Evolutionary conservation across 2,797 vertebrate genomes (phyloP), one percentile per base, ranked within the genome.

Genomic region (Gallirallus australis): DNA sequence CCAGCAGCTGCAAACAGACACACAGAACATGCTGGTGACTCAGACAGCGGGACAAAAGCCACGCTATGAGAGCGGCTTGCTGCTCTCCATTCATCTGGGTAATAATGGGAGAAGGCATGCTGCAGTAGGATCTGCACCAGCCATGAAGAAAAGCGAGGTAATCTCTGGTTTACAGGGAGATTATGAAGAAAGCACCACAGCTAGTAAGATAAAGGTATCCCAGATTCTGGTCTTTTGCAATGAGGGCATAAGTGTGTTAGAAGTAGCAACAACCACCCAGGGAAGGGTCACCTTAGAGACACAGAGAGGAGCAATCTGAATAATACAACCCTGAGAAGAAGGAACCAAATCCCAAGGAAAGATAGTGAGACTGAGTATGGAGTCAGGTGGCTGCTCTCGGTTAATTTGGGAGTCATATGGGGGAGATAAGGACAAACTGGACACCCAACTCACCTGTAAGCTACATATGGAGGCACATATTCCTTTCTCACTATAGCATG

Each of bases 1-100:
- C 70, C 86, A 37, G 82, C 72, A 63, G 82, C 98, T 98, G 93
- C 73, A 95, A 69, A 82, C 0, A 80, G 80, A 91, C 30, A 86
- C 19, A 86, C 5, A 77, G 48, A 92, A 69, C 35, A 40, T 4
- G 7, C 27, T 76, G 40, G 40, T 93, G 80, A 89, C 72, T 75
- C 64, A 27, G 60, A 83, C 45, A 70, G 71, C 28, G 33, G 1
- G 2, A 82, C 25, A 6, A 76, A 84, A 89, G 59, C 35, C 82
- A 39, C 8, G 35, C 47, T 18, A 54, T 5, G 7, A 76, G 7
- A 86, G 28, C 56, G 80, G 57, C 79, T 92, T 17, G 17, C 39
- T 80, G 60, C 35, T 82, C 57, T 40, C 39, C 40, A 15, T 35
- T 69, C 24, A 66, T 37, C n/a, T n/a, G 35, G 23, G 6, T 25